Evolutionary conservation across 2,113 vertebrate species (phyloP).

Genomic region (Archilochus colubris): DNA sequence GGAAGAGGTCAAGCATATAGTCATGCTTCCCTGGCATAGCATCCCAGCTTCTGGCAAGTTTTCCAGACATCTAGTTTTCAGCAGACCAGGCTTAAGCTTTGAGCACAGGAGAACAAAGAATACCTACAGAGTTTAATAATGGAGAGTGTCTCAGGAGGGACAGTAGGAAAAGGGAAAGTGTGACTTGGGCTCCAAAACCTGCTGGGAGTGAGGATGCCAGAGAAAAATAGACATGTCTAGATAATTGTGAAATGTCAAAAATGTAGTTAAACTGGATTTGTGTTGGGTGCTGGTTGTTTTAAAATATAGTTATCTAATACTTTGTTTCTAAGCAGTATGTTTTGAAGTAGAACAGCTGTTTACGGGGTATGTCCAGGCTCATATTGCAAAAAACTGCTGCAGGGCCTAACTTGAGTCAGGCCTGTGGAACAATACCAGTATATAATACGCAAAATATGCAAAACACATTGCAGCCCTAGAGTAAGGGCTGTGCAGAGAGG

Average conservation of each 20-base stretch:
- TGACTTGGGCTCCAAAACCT: slow-evolving; percentile 30
- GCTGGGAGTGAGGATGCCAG: slow-evolving; percentile 32
- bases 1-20: slow-evolving; percentile 68
- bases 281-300: background rate
- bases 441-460: slow-evolving; percentile 5
- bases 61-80: slow-evolving; percentile 67
- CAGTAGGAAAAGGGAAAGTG: slow-evolving; percentile 27
- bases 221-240: slow-evolving; percentile 4
- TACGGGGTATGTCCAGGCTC: background rate
- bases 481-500: background rate
- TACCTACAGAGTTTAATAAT: slow-evolving; percentile 59
- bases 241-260: slow-evolving; percentile 28
- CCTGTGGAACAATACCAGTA: background rate
- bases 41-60: slow-evolving; percentile 62
- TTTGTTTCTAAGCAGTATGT: slow-evolving; percentile 13
- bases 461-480: background rate
- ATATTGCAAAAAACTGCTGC: background rate
- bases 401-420: background rate
- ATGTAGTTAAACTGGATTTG: background rate
- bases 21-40: slow-evolving; percentile 71
- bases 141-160: slow-evolving; percentile 12
- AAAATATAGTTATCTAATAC: slow-evolving; percentile 20
- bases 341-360: slow-evolving; percentile 46
- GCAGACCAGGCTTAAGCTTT: slow-evolving; percentile 42
- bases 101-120: slow-evolving; percentile 52